Evolutionary conservation across 1,140 invertebrate genomes (phyloP).

Genomic region (Drosophila mojavensis): DNA sequence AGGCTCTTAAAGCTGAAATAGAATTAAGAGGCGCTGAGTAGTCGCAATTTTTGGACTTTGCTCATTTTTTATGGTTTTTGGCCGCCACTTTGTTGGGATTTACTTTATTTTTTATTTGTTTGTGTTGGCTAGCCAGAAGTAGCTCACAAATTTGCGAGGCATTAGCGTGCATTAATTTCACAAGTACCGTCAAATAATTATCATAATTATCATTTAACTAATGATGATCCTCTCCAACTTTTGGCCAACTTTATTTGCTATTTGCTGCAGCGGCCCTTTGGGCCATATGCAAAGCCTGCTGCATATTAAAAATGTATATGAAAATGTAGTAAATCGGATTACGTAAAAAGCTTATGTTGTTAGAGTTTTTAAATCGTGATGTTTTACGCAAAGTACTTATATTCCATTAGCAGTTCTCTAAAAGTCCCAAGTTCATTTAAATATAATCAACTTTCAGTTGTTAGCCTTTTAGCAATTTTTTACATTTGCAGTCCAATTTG

Average conservation of each 20-base stretch:
- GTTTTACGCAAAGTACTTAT: too few species aligned
- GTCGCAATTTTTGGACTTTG: slow-evolving; percentile 69
- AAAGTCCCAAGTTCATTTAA: too few species aligned
- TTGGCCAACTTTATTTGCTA: neutral
- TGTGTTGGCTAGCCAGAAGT: slow-evolving; percentile 24
- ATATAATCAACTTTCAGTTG: too few species aligned
- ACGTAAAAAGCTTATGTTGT: too few species aligned
- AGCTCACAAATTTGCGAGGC: slow-evolving; percentile 53
- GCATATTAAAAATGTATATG: neutral
- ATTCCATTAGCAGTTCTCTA: too few species aligned
- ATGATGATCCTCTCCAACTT: slow-evolving; percentile 27
- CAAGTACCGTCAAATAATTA: slow-evolving; percentile 57
- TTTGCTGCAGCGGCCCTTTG: neutral
- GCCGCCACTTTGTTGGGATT: slow-evolving; percentile 61
- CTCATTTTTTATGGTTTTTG: slow-evolving; percentile 54
- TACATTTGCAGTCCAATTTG: too few species aligned
- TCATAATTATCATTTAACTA: slow-evolving; percentile 54
- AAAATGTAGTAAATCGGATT: too few species aligned
- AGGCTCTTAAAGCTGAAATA: slow-evolving; percentile 68
- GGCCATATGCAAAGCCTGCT: slow-evolving; percentile 28
- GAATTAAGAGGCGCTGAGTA: slow-evolving; percentile 78
- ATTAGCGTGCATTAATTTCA: slow-evolving; percentile 66
- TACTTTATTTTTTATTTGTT: slow-evolving; percentile 28
- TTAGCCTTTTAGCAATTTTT: too few species aligned
- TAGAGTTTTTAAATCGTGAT: too few species aligned